Percentiles rank a stretch among this genome's conserved stretches.
Evolutionary conservation across 2,888 invertebrate species (phyloP).

Genomic region (Fissipunctia ypsillon): DNA sequence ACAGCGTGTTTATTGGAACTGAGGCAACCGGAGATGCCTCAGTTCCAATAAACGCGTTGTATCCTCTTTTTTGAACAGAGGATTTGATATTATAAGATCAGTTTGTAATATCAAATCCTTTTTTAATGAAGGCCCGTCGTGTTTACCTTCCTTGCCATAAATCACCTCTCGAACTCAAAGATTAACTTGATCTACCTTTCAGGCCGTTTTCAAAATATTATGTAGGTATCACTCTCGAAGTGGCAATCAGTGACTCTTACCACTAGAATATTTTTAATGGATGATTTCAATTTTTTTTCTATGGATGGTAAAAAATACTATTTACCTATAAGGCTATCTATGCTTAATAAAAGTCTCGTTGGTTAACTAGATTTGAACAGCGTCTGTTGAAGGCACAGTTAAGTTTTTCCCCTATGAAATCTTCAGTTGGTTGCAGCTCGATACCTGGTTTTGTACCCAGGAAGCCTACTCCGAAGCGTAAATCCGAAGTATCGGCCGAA

Average conservation of each 20-base stretch:
- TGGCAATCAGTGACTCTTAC: neutral
- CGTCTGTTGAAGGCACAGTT: neutral
- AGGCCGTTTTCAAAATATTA: slow-evolving; percentile 5
- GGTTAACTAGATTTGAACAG: neutral
- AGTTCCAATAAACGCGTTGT: too few species aligned
- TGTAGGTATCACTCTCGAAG: neutral
- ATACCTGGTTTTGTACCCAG: too few species aligned
- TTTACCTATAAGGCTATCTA: neutral
- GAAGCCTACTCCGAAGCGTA: too few species aligned
- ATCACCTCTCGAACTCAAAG: slow-evolving; percentile 30
- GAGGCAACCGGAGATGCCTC: too few species aligned
- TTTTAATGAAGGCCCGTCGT: slow-evolving; percentile 45
- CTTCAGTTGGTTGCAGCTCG: neutral
- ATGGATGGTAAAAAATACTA: neutral
- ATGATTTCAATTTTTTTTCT: neutral
- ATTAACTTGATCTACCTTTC: slow-evolving; percentile 27
- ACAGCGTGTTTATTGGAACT: neutral
- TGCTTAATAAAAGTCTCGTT: neutral
- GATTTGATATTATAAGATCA: too few species aligned
- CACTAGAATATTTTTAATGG: neutral
- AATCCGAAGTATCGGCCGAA: too few species aligned
- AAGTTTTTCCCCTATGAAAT: neutral
- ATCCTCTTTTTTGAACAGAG: too few species aligned
- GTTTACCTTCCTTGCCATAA: slow-evolving; percentile 36
- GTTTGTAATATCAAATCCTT: slow-evolving; percentile 46